phyloP scores from a whole-genome alignment of 2,113 vertebrate genomes.

The Pollachius pollachius region DNA sequence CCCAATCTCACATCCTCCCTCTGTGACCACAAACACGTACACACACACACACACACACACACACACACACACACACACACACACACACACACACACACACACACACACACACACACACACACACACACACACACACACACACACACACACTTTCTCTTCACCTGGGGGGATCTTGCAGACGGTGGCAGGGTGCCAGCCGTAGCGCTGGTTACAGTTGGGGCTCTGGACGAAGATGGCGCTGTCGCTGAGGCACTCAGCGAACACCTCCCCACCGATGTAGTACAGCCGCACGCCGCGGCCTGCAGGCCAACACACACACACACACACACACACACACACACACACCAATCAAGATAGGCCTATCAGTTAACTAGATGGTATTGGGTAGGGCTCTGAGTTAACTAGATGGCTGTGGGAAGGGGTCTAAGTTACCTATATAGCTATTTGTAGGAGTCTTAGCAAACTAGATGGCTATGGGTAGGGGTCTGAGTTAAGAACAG shows the following conservation, averaged over 20 bases:
- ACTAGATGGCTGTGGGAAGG: too few relatives aligned
- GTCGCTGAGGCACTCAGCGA: slow-evolving; percentile 97
- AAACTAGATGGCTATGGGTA: too few relatives aligned
- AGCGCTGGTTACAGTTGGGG: slow-evolving; percentile 98
- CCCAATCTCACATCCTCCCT: not conserved
- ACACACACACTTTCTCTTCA: not conserved
- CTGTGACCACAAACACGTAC: not conserved
- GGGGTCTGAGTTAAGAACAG: too few relatives aligned
- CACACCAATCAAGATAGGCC: not conserved
- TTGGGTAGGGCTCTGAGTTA: too few relatives aligned
- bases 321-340: not conserved
- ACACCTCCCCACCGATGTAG: slow-evolving; percentile 98
- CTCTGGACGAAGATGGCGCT: slow-evolving; percentile 99
- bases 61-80: too few relatives aligned
- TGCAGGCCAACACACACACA: slow-evolving; percentile 42
- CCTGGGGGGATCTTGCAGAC: slow-evolving; percentile 99
- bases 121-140: too few relatives aligned
- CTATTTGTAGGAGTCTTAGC: too few relatives aligned
- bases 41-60: too few relatives aligned
- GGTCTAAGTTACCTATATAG: too few relatives aligned
- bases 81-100: not conserved
- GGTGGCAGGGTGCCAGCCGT: slow-evolving; percentile 96
- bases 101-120: slow-evolving; percentile 48
- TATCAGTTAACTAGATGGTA: too few relatives aligned
- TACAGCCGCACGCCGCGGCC: slow-evolving; percentile 94